phyloP scores from a whole-genome alignment of 2,113 vertebrate genomes.

The Bubo bubo region DNA sequence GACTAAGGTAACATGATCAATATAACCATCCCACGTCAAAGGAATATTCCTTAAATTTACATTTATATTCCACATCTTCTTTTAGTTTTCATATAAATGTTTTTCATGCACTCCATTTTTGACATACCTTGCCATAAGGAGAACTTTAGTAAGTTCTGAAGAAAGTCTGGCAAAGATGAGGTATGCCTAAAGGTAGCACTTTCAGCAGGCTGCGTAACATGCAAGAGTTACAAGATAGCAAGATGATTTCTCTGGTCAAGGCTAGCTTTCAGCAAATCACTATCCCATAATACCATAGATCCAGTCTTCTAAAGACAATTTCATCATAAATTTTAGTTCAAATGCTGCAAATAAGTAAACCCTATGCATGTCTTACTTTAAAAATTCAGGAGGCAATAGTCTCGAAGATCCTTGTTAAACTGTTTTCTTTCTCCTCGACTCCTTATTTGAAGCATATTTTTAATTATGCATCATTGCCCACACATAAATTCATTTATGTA shows the following conservation, averaged over 20 bases:
- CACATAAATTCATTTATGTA: slow-evolving; percentile 78
- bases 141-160: background rate
- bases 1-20: background rate
- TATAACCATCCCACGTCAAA: background rate
- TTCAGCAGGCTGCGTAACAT: background rate
- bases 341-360: background rate
- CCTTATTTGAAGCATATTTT: slow-evolving; percentile 68
- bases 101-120: background rate
- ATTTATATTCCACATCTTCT: background rate
- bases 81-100: background rate
- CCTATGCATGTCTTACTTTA: background rate
- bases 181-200: background rate
- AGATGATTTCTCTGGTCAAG: background rate
- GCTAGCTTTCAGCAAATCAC: background rate
- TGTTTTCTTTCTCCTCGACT: slow-evolving; percentile 64
- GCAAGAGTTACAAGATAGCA: background rate
- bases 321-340: background rate
- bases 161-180: background rate
- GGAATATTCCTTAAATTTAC: background rate
- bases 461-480: slow-evolving; percentile 77
- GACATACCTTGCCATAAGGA: background rate
- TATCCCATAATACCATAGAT: background rate
- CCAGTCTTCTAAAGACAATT: background rate
- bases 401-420: slow-evolving; percentile 60
- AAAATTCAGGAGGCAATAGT: slow-evolving; percentile 39